phyloP scores from a whole-genome alignment of 2,113 vertebrate genomes.

The Chionodraco myersi region DNA sequence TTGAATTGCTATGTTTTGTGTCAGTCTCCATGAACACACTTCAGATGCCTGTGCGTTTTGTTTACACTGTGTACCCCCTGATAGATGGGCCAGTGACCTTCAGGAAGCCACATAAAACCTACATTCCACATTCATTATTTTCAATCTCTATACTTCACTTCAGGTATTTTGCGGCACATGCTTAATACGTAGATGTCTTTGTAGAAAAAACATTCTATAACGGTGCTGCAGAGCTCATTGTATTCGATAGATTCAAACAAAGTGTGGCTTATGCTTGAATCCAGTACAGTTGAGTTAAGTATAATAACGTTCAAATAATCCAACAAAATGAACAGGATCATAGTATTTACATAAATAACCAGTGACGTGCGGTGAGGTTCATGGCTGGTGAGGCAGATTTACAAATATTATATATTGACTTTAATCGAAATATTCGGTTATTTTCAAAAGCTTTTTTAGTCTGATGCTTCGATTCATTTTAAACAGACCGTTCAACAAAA shows the following conservation, averaged over 20 bases:
- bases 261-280: conserved; percentile 2
- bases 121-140: conserved; percentile 1
- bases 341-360: conserved; percentile 6
- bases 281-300: background rate
- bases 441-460: too few relatives aligned
- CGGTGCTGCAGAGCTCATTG: background rate
- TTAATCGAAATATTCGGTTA: too few relatives aligned
- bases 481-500: too few relatives aligned
- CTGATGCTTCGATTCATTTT: too few relatives aligned
- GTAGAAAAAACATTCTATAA: background rate
- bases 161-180: background rate
- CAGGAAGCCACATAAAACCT: background rate
- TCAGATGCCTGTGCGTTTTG: conserved; percentile 17
- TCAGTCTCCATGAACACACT: background rate
- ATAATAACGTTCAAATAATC: background rate
- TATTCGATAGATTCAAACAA: background rate
- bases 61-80: background rate
- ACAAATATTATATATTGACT: too few relatives aligned
- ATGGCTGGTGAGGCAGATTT: too few relatives aligned
- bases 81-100: conserved; percentile 15
- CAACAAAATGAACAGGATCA: background rate
- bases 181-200: background rate
- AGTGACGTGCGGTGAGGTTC: too few relatives aligned
- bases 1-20: background rate
- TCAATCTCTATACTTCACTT: background rate